phyloP scores from a whole-genome alignment of 2,797 vertebrate genomes.

The Moxostoma hubbsi region DNA sequence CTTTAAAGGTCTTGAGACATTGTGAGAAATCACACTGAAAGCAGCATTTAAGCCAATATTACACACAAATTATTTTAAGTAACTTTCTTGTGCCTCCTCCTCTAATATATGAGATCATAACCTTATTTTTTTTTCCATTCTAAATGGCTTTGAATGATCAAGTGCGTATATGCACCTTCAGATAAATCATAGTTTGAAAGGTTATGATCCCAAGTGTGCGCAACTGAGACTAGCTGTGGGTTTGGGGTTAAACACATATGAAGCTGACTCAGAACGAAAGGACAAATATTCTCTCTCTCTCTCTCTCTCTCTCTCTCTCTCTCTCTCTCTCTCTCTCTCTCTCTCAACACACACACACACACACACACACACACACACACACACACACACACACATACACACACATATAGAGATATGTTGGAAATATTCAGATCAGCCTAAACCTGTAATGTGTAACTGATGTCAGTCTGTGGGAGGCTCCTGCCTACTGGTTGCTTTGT shows the following conservation, averaged over 20 bases:
- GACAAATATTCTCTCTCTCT: constrained; percentile 65
- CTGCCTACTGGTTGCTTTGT: constrained; percentile 54
- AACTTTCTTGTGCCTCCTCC: not conserved
- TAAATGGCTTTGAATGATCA: not conserved
- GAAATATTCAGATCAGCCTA: constrained; percentile 69
- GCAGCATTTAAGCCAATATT: constrained; percentile 9
- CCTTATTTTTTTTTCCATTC: constrained; percentile 17
- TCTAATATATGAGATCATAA: constrained; percentile 12
- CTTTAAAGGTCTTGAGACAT: not conserved
- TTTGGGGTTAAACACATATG: constrained; percentile 68
- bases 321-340: too few species aligned
- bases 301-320: too few species aligned
- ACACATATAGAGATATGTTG: constrained; percentile 54
- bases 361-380: not conserved
- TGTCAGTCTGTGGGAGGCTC: constrained; percentile 49
- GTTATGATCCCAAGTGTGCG: constrained; percentile 68
- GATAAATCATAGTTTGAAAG: constrained; percentile 64
- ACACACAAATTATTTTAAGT: not conserved
- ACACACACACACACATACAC: constrained; percentile 43
- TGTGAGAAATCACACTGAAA: not conserved
- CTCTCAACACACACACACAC: constrained; percentile 24
- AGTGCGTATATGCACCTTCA: constrained; percentile 5
- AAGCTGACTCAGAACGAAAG: constrained; percentile 73
- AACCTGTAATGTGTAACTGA: constrained; percentile 33
- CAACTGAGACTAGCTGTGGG: constrained; percentile 68